Conservation (phyloP, 1,140 invertebrate species). For the Tachypleus tridentatus region DNA sequence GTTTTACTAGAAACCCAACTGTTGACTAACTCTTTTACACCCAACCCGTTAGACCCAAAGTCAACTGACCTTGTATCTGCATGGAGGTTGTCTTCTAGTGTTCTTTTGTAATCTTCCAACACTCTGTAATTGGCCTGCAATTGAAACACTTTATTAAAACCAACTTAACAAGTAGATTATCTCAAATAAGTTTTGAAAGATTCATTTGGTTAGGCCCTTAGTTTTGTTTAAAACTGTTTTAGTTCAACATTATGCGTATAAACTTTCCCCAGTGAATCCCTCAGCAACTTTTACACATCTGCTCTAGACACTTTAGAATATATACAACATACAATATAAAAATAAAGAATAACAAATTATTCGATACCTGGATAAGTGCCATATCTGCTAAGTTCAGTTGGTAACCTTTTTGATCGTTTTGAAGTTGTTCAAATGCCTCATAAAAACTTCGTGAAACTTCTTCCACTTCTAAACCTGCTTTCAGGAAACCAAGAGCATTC, state of each 20-base stretch:
- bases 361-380: constrained; percentile 2
- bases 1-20: constrained; percentile 25
- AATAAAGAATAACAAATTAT: neutral
- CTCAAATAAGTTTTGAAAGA: too few species aligned
- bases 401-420: constrained; percentile 20
- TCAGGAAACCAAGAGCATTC: constrained; percentile 30
- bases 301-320: constrained; percentile 10
- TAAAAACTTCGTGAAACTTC: constrained; percentile 14
- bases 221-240: too few species aligned
- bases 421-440: constrained; percentile 21
- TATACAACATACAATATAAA: constrained; percentile 7
- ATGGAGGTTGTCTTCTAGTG: neutral
- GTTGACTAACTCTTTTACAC: constrained; percentile 32
- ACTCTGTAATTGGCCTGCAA: constrained; percentile 9
- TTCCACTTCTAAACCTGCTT: constrained; percentile 36
- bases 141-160: constrained; percentile 20
- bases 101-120: constrained; percentile 25
- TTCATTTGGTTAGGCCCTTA: too few species aligned
- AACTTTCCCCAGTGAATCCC: too few species aligned
- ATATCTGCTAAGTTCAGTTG: constrained; percentile 26
- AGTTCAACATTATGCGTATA: too few species aligned
- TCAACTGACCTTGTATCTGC: constrained; percentile 25
- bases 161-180: constrained; percentile 9
- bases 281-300: neutral
- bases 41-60: constrained; percentile 36